Conservation (phyloP, 2,797 vertebrate genomes). For the Peromyscus eremicus region DNA sequence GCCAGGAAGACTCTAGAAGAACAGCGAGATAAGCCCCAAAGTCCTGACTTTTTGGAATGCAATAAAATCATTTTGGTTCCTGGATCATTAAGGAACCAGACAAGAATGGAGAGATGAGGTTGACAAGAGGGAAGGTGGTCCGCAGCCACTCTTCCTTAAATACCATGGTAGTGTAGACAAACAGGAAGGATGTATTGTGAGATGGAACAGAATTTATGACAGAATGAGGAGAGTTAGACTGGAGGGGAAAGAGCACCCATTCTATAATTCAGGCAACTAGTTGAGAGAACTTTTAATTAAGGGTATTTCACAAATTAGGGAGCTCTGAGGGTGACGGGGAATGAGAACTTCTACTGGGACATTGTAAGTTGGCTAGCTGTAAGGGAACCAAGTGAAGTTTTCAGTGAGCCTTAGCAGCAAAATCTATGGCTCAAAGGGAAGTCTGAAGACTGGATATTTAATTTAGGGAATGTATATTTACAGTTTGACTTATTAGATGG, state of each 20-base stretch:
- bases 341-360: not conserved
- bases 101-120: not conserved
- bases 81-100: not conserved
- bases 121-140: not conserved
- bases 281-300: not conserved
- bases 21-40: not conserved
- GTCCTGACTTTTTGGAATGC: not conserved
- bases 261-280: slow-evolving; percentile 39
- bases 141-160: not conserved
- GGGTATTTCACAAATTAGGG: not conserved
- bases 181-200: not conserved
- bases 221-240: not conserved
- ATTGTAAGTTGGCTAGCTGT: not conserved
- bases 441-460: not conserved
- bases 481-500: not conserved
- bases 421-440: not conserved
- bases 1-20: not conserved
- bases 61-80: not conserved
- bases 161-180: not conserved
- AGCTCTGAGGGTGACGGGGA: not conserved
- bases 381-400: not conserved
- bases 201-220: not conserved
- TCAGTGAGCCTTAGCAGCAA: not conserved
- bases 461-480: not conserved
- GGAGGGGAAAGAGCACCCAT: not conserved